phyloP scores from a whole-genome alignment of 2,113 vertebrate genomes.

The Penelope pileata region DNA sequence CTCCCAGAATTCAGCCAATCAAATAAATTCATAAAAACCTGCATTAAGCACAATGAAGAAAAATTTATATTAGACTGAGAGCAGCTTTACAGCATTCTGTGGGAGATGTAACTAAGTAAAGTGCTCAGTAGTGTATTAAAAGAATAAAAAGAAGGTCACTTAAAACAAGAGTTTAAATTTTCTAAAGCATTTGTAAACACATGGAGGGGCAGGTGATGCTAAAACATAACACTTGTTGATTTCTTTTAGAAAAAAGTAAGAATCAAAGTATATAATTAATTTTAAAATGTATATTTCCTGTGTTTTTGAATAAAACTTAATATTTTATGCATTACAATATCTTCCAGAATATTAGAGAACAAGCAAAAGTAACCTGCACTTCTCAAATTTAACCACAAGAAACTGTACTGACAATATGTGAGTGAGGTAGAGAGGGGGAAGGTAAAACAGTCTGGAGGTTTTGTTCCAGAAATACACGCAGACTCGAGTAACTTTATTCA shows the following conservation, averaged over 20 bases:
- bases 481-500: not conserved
- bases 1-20: not conserved
- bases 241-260: not conserved
- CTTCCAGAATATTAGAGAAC: not conserved
- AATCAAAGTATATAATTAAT: not conserved
- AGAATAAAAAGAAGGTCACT: not conserved
- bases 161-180: not conserved
- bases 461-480: not conserved
- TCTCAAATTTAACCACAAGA: not conserved
- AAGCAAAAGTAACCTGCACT: not conserved
- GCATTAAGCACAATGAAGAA: not conserved
- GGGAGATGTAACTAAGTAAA: not conserved
- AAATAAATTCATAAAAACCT: not conserved
- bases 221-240: not conserved
- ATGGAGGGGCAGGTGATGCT: not conserved
- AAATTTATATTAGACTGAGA: not conserved
- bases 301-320: not conserved
- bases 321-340: not conserved
- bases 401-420: not conserved
- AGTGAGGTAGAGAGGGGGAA: not conserved
- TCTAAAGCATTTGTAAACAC: not conserved
- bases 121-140: not conserved
- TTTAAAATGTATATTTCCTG: not conserved
- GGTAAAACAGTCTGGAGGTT: not conserved
- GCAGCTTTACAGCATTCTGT: not conserved